Percentiles rank a stretch among this genome's conserved stretches.
Evolutionary conservation across 2,113 vertebrate species (phyloP).

Genomic region (Pygathrix nemaeus): DNA sequence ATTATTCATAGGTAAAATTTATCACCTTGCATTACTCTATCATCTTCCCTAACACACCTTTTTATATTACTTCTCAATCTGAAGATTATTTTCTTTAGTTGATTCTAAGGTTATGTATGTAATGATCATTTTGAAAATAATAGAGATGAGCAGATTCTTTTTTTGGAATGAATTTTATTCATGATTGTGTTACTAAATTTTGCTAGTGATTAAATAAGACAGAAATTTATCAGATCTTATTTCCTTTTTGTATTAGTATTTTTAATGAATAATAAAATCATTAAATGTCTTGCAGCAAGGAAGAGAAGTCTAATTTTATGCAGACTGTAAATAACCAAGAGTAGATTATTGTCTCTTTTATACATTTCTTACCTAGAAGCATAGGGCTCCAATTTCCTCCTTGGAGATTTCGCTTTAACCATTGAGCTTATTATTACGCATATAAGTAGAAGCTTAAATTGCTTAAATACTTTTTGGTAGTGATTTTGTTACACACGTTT

Average conservation of each 20-base stretch:
- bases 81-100: slow-evolving; percentile 24
- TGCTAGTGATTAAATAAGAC: slow-evolving; percentile 24
- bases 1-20: not conserved
- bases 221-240: slow-evolving; percentile 16
- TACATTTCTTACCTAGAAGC: not conserved
- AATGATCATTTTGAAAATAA: not conserved
- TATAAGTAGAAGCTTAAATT: not conserved
- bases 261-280: slow-evolving; percentile 42
- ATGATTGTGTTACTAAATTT: slow-evolving; percentile 44
- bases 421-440: not conserved
- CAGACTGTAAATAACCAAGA: not conserved
- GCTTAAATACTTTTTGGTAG: not conserved
- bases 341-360: not conserved
- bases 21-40: not conserved
- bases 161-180: slow-evolving; percentile 17
- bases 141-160: not conserved
- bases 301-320: slow-evolving; percentile 19
- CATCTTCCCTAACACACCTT: not conserved
- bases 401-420: not conserved
- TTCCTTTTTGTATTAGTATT: slow-evolving; percentile 13
- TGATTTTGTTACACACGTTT: not conserved
- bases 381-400: not conserved
- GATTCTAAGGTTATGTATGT: not conserved
- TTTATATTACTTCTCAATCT: not conserved
- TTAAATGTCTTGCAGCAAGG: not conserved